These are phyloP conservation scores for Ferrisia virgata DNA, from an alignment of 2,888 invertebrate species.

Conservation along the genomic window DNA sequence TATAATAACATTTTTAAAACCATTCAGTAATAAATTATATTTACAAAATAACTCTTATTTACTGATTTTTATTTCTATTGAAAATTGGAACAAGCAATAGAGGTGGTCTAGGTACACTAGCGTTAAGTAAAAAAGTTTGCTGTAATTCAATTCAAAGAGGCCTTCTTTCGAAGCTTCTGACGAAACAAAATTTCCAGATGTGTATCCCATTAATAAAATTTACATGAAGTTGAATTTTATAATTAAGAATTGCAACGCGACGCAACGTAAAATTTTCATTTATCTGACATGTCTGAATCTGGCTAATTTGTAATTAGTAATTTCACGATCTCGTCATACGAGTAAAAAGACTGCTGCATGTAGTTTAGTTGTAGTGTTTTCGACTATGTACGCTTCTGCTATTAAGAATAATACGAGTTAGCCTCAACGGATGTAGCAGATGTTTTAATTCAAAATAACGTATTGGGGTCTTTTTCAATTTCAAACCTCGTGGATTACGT, in stretches of 20 bases:
- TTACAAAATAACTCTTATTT: background rate
- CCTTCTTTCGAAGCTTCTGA: too few relatives aligned
- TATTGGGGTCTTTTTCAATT: conserved; percentile 30
- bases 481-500: conserved; percentile 1
- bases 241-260: background rate
- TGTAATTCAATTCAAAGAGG: too few relatives aligned
- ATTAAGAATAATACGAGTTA: conserved; percentile 1
- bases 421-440: conserved; percentile 28
- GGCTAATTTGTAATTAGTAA: background rate
- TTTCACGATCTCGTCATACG: background rate
- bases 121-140: too few relatives aligned
- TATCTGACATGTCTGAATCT: background rate
- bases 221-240: too few relatives aligned
- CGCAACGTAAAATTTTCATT: background rate
- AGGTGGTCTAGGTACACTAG: too few relatives aligned
- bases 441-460: conserved; percentile 30
- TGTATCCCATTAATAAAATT: too few relatives aligned
- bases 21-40: background rate
- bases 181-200: too few relatives aligned
- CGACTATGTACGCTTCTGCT: background rate
- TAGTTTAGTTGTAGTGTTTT: background rate
- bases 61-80: background rate
- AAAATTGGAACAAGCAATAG: background rate
- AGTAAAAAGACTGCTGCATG: background rate
- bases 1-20: background rate